These are phyloP conservation scores for Paracentrotus lividus DNA, from an alignment of 53 echinoderm and acorn worm genomes.

Conservation along the genomic window DNA sequence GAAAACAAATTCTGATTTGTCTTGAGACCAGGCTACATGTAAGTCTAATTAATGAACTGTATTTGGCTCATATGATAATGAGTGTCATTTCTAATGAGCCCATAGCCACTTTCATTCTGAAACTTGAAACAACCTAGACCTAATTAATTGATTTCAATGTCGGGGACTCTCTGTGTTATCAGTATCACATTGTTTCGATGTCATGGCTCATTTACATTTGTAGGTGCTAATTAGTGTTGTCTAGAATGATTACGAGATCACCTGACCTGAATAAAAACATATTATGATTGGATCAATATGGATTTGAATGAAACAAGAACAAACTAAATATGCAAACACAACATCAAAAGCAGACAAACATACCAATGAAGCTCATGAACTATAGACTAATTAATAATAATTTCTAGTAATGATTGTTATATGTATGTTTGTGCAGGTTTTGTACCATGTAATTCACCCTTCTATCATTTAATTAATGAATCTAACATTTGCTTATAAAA, in stretches of 20 bases:
- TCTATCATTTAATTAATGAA: too few relatives aligned
- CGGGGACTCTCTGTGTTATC: background rate
- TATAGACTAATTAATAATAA: background rate
- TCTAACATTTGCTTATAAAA: too few relatives aligned
- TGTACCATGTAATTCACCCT: too few relatives aligned
- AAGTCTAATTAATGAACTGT: background rate
- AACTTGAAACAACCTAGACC: background rate
- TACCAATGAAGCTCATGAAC: too few relatives aligned
- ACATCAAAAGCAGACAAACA: too few relatives aligned
- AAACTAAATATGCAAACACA: too few relatives aligned
- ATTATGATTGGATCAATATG: background rate
- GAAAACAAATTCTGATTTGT: too few relatives aligned
- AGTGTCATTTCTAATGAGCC: background rate
- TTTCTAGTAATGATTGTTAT: background rate
- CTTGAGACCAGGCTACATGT: background rate
- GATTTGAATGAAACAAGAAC: background rate
- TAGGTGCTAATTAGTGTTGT: slow-evolving; percentile 31
- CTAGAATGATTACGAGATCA: background rate
- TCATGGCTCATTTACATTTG: slow-evolving; percentile 38
- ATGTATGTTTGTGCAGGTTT: too few relatives aligned
- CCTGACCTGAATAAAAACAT: background rate
- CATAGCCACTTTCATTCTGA: slow-evolving; percentile 21
- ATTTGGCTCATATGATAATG: background rate
- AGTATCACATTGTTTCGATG: slow-evolving; percentile 21
- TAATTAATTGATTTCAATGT: slow-evolving; percentile 15